A percentile compares a stretch with the other conserved stretches of the same genome.
Conservation (phyloP, 2,797 vertebrate genomes). For the Gephyroberyx darwinii region DNA sequence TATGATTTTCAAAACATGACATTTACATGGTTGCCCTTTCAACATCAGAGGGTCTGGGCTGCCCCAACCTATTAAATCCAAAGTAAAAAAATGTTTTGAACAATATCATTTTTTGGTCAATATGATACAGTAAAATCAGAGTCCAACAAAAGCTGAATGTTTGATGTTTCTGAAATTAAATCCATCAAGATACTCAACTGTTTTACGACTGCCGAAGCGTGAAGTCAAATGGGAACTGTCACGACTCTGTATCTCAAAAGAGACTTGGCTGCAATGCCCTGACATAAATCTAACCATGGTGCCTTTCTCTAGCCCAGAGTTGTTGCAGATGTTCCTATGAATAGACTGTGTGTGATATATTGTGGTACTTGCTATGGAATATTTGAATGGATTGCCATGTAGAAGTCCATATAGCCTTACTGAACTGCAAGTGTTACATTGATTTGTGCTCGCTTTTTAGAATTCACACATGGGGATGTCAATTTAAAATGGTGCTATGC, state of each 20-base stretch:
- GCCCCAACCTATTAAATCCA: constrained; percentile 39
- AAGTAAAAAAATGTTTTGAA: constrained; percentile 26
- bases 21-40: constrained; percentile 44
- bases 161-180: constrained; percentile 29
- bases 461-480: constrained; percentile 32
- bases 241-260: constrained; percentile 47
- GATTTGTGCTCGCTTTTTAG: constrained; percentile 12
- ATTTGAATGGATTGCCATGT: constrained; percentile 46
- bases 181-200: neutral
- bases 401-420: constrained; percentile 24
- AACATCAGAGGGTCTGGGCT: constrained; percentile 28
- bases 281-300: constrained; percentile 52
- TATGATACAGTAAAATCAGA: constrained; percentile 28
- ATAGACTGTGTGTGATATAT: constrained; percentile 40
- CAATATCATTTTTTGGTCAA: constrained; percentile 13
- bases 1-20: constrained; percentile 40
- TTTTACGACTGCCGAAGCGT: constrained; percentile 46
- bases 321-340: constrained; percentile 60
- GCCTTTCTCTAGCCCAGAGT: constrained; percentile 53
- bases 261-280: constrained; percentile 47
- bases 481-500: constrained; percentile 7
- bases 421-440: constrained; percentile 12
- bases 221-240: constrained; percentile 58
- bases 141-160: constrained; percentile 28
- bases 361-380: constrained; percentile 56